Evolutionary conservation across 2,888 invertebrate species (phyloP).

Genomic region (Synanthedon formicaeformis): DNA sequence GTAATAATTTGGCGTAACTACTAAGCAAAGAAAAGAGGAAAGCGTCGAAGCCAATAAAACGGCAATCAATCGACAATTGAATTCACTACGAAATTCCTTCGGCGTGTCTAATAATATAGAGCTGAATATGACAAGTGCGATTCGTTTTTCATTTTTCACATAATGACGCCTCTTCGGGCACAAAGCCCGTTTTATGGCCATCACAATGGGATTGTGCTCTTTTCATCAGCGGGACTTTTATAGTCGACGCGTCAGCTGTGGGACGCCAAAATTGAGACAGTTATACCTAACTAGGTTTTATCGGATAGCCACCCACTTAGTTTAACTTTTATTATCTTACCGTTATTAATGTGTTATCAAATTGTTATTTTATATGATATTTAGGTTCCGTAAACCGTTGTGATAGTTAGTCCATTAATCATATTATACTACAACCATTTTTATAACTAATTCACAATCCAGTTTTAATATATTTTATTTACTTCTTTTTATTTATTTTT

Average conservation of each 20-base stretch:
- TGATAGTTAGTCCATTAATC: too few species aligned
- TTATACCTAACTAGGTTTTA: conserved; percentile 11
- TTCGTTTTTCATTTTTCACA: conserved; percentile 63
- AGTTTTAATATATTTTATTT: too few species aligned
- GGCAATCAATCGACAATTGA: conserved; percentile 17
- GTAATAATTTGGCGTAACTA: too few species aligned
- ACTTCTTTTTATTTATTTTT: too few species aligned
- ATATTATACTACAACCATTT: too few species aligned
- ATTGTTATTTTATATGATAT: background rate
- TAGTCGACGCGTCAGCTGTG: conserved; percentile 54
- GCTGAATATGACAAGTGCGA: conserved; percentile 53
- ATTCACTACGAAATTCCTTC: conserved; percentile 19
- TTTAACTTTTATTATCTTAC: background rate
- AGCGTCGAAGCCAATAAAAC: conserved; percentile 10
- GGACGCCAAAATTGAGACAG: conserved; percentile 58
- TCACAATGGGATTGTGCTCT: conserved; percentile 66
- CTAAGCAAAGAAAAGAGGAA: background rate
- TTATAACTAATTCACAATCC: too few species aligned
- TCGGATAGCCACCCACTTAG: background rate
- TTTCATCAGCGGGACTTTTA: conserved; percentile 62
- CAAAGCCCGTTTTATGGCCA: conserved; percentile 61
- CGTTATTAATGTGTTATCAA: too few species aligned
- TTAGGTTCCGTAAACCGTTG: too few species aligned
- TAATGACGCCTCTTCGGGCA: conserved; percentile 52
- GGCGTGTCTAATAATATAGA: conserved; percentile 33